Evolutionary conservation across 1,140 invertebrate genomes (phyloP).

Genomic region (Dufourea novaeangliae): DNA sequence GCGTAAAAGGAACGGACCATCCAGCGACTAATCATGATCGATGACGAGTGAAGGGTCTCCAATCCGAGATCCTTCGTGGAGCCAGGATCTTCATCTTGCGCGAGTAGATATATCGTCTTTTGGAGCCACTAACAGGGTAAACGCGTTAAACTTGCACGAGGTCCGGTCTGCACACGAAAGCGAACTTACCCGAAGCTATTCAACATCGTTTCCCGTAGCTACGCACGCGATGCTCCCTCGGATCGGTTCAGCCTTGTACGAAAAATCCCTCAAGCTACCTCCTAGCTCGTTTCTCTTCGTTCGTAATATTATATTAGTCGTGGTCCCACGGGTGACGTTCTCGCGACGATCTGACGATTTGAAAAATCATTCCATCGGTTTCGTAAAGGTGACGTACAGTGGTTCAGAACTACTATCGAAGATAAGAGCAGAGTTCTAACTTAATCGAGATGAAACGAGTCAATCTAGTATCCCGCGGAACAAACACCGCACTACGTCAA

Average conservation of each 20-base stretch:
- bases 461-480: conserved; percentile 16
- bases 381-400: too few relatives aligned
- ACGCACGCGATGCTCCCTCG: background rate
- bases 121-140: conserved; percentile 38
- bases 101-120: conserved; percentile 12
- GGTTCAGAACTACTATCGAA: background rate
- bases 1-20: conserved; percentile 15
- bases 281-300: conserved; percentile 42
- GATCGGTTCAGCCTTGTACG: background rate
- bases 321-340: conserved; percentile 19
- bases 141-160: conserved; percentile 61
- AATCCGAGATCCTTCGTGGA: conserved; percentile 29
- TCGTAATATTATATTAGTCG: conserved; percentile 45
- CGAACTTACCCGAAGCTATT: conserved; percentile 48
- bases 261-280: background rate
- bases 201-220: conserved; percentile 32
- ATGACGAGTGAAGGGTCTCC: conserved; percentile 50
- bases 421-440: background rate
- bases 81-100: conserved; percentile 48
- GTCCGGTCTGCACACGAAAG: conserved; percentile 21
- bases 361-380: too few relatives aligned
- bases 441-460: conserved; percentile 41
- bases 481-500: background rate
- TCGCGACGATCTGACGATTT: background rate
- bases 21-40: conserved; percentile 62